Base-by-base conservation (phyloP, 2,113 vertebrate species). In the Vimba vimba region DNA sequence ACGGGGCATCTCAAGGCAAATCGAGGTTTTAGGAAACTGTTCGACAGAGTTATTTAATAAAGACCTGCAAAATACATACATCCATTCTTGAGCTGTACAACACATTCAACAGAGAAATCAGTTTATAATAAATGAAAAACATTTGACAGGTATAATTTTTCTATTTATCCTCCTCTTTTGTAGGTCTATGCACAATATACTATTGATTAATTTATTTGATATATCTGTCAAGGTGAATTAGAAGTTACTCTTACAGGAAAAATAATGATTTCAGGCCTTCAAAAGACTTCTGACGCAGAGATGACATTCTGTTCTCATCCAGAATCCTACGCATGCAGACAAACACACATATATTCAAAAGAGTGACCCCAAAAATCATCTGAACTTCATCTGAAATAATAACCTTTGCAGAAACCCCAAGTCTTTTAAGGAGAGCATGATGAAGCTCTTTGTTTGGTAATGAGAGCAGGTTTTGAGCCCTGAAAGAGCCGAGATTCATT, bases 241-340 rank as follows among this genome's bases (percentile, higher is more conserved):
- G 0, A 73, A 45, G 19, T n/a, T 5, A 85, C 84, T 92, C 93
- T 95, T 86, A 94, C 90, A 95, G 86, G 68, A 94, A 94, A 78
- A 92, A 92, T 73, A 95, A 91, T 0, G 91, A 94, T 73, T 81
- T 87, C 64, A 93, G 88, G 12, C 92, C 93, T 36, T 87, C 85
- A 71, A 94, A 93, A 0, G 71, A 75, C 0, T 83, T 83, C 0
- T 92, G 91, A 33, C 84, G 5, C 4, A 94, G 81, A 3, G 76
- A 83, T 6, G 79, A 76, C 33, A 95, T 88, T 79, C 88, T 88
- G 89, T 92, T 95, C 86, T 93, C 91, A 19, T 93, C 92, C 52
- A 94, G 82, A 79, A 95, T 92, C 82, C 92, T 93, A 68, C 21
- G 82, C 52, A 89, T 30, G 52, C 52, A 87, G 69, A 85, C 66